phyloP scores from a whole-genome alignment of 2,113 vertebrate species.

The rabbit (Oryctolagus cuniculus) region mOryCun1.1 NC_091444.1:34917501-34918000 shows the following conservation, averaged over 20 bases:
- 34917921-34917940: neutral
- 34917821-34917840: neutral
- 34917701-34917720: neutral
- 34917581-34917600: conserved; percentile 71
- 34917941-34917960: neutral
- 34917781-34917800: neutral
- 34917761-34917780: neutral
- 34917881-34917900: neutral
- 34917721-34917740: neutral
- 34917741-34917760: neutral
- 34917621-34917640: neutral
- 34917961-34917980: neutral
- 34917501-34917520: conserved; percentile 55
- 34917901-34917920: neutral
- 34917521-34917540: conserved; percentile 25
- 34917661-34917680: neutral
- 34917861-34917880: neutral
- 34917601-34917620: conserved; percentile 54
- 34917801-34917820: no score
- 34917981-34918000: neutral
- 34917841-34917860: neutral
- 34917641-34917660: neutral
- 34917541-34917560: conserved; percentile 42
- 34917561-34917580: conserved; percentile 39
- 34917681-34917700: neutral